Conservation (phyloP, 1,140 invertebrate species). For the Cotesia typhae region DNA sequence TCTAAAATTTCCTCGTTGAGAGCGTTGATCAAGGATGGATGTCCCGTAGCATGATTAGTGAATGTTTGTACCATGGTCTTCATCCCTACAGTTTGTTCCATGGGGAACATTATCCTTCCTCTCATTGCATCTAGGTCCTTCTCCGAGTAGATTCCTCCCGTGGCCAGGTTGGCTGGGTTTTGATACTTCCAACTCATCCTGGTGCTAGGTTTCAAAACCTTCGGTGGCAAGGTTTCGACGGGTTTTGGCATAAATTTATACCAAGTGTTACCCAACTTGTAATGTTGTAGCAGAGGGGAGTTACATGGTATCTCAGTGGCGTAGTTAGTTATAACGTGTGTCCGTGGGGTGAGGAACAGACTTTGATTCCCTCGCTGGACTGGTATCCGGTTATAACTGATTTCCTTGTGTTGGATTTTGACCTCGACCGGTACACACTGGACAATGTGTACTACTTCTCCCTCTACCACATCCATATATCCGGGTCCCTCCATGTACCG, state of each 20-base stretch:
- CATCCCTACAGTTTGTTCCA: constrained; percentile 21
- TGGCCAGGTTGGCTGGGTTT: constrained; percentile 12
- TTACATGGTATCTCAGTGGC: constrained; percentile 23
- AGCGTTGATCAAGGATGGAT: constrained; percentile 2
- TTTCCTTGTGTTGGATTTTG: constrained; percentile 12
- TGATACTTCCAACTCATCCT: constrained; percentile 27
- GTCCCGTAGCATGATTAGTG: neutral
- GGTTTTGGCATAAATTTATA: constrained; percentile 28
- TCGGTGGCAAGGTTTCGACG: constrained; percentile 10
- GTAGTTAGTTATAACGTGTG: constrained; percentile 27
- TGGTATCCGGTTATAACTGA: constrained; percentile 40
- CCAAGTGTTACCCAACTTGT: constrained; percentile 22
- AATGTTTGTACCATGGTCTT: constrained; percentile 17
- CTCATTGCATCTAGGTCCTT: constrained; percentile 30
- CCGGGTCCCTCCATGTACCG: too few relatives aligned
- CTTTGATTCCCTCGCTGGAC: constrained; percentile 27
- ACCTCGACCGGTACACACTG: constrained; percentile 40
- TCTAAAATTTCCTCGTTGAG: neutral
- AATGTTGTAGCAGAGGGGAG: constrained; percentile 25
- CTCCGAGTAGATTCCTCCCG: too few relatives aligned
- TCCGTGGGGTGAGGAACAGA: constrained; percentile 36
- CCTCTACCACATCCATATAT: too few relatives aligned
- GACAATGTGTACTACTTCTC: too few relatives aligned
- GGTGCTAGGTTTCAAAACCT: too few relatives aligned
- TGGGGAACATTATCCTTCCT: constrained; percentile 37